phyloP scores from a whole-genome alignment of 2,888 invertebrate genomes.

The Cordilura impudica region DNA sequence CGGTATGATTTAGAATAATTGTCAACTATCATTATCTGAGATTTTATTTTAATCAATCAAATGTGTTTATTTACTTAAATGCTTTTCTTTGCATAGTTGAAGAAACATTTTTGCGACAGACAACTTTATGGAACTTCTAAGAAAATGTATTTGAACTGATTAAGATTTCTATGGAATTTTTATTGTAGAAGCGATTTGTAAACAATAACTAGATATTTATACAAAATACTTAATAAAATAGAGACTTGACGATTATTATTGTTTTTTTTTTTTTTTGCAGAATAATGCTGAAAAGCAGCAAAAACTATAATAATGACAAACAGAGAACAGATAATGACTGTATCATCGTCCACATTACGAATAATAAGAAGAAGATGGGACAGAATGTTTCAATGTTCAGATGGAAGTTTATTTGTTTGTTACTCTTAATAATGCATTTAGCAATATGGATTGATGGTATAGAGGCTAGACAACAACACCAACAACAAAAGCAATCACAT shows the following conservation, averaged over 20 bases:
- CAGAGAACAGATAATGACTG: conserved; percentile 14
- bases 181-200: conserved; percentile 18
- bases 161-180: conserved; percentile 43
- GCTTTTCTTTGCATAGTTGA: too few relatives aligned
- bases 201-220: neutral
- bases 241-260: conserved; percentile 13
- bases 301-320: conserved; percentile 16
- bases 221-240: conserved; percentile 20
- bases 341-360: neutral
- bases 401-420: conserved; percentile 54
- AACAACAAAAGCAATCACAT: conserved; percentile 7
- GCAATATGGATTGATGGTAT: conserved; percentile 50
- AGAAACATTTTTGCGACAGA: neutral
- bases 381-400: conserved; percentile 16
- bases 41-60: too few relatives aligned
- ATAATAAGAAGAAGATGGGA: neutral
- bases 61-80: too few relatives aligned
- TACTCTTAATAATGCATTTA: conserved; percentile 51
- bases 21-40: too few relatives aligned
- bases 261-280: conserved; percentile 11
- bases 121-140: conserved; percentile 24
- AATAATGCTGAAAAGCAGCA: conserved; percentile 42
- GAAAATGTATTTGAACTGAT: conserved; percentile 45
- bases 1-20: too few relatives aligned
- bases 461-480: conserved; percentile 53